Percentiles rank a stretch among this genome's conserved stretches.
Conservation (phyloP, 2,797 vertebrate species). For the Cryptoprocta ferox region DNA sequence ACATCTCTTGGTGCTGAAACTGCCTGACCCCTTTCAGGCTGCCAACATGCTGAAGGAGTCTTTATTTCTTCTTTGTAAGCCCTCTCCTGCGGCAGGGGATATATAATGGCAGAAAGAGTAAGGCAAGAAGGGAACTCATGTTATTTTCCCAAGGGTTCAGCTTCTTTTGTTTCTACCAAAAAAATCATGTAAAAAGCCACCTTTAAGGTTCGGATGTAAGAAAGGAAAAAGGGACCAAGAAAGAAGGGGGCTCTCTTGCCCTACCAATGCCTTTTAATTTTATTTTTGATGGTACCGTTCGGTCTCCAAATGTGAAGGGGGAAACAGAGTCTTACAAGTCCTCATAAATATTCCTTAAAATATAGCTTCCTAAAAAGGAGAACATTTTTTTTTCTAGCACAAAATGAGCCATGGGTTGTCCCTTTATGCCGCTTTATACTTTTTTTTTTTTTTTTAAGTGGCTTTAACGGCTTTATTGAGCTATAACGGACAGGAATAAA, state of each 20-base stretch:
- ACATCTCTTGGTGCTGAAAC: constrained; percentile 69
- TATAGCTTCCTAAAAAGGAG: not conserved
- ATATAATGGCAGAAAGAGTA: not conserved
- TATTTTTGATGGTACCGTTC: not conserved
- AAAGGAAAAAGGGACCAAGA: not conserved
- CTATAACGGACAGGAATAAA: not conserved
- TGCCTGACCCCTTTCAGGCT: constrained; percentile 3
- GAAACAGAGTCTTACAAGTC: not conserved
- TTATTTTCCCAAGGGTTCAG: not conserved
- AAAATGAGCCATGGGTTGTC: not conserved
- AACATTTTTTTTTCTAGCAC: not conserved
- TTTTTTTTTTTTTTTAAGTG: not conserved
- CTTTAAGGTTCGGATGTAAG: not conserved
- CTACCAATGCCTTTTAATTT: not conserved
- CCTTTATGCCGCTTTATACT: not conserved
- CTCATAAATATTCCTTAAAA: not conserved
- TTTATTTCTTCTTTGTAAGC: not conserved
- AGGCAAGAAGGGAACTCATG: not conserved
- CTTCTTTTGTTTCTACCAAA: constrained; percentile 18
- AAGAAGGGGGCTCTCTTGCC: not conserved
- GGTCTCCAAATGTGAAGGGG: not conserved
- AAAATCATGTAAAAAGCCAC: not conserved
- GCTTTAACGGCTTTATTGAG: not conserved
- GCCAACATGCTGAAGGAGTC: not conserved
- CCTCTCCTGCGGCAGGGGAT: not conserved